These are phyloP conservation scores for Diaprepes abbreviatus DNA, from an alignment of 2,888 invertebrate species.

Conservation along the genomic window DNA sequence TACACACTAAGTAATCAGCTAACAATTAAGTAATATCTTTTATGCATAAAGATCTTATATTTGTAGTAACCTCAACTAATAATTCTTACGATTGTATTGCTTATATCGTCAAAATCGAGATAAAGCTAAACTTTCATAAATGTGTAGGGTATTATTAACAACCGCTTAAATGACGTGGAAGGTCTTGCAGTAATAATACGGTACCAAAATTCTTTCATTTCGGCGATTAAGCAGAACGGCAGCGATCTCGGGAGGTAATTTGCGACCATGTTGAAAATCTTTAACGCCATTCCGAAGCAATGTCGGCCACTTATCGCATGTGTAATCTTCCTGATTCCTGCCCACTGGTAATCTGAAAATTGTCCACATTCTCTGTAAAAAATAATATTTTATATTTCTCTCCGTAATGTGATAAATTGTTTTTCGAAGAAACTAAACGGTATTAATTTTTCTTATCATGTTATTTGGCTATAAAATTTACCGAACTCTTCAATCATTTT, in stretches of 20 bases:
- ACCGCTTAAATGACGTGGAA: conserved; percentile 15
- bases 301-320: conserved; percentile 42
- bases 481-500: too few relatives aligned
- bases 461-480: too few relatives aligned
- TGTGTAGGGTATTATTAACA: not conserved
- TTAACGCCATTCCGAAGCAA: conserved; percentile 43
- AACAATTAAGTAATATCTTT: too few relatives aligned
- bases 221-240: conserved; percentile 40
- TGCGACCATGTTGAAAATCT: conserved; percentile 47
- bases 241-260: conserved; percentile 36
- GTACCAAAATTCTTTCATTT: conserved; percentile 43
- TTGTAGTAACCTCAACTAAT: not conserved
- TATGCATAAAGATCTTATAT: too few relatives aligned
- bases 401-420: too few relatives aligned
- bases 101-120: not conserved
- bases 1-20: too few relatives aligned
- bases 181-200: conserved; percentile 38
- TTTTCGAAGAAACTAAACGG: too few relatives aligned
- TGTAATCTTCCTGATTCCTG: conserved; percentile 42
- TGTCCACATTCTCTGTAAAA: conserved; percentile 23
- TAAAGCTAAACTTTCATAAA: not conserved
- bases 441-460: too few relatives aligned
- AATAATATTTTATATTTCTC: conserved; percentile 8
- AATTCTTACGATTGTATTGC: not conserved
- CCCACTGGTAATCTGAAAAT: conserved; percentile 44